These are phyloP conservation scores for Trochalopteron elliotii DNA, from an alignment of 2,113 vertebrate genomes.

Conservation along the genomic window DNA sequence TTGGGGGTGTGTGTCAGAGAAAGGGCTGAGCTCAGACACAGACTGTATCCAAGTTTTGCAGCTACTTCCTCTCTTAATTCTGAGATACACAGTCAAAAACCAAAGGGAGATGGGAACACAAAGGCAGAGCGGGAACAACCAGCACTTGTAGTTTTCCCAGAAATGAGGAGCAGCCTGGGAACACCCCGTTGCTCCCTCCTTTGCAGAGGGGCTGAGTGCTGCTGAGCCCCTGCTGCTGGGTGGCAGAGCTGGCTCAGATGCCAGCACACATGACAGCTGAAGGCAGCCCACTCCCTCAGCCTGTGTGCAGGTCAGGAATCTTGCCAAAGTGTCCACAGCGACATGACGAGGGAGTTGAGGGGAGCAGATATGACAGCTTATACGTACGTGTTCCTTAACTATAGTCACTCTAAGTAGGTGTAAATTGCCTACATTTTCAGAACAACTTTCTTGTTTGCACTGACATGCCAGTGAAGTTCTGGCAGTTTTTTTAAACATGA, in stretches of 20 bases:
- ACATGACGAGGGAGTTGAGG: not conserved
- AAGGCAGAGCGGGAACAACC: not conserved
- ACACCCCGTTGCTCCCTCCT: rapidly evolving
- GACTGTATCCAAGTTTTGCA: not conserved
- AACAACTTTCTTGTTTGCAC: constrained; percentile 39
- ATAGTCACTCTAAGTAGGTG: constrained; percentile 36
- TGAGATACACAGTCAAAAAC: not conserved
- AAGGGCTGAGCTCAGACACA: not conserved
- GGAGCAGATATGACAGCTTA: constrained; percentile 35
- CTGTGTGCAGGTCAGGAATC: not conserved
- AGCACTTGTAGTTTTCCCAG: not conserved
- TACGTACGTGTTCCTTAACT: not conserved
- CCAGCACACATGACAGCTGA: not conserved
- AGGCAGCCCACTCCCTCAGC: not conserved
- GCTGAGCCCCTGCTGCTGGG: not conserved
- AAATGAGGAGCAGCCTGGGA: not conserved
- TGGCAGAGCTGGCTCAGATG: not conserved
- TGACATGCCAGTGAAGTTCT: constrained; percentile 33
- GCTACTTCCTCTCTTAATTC: not conserved
- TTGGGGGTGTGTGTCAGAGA: not conserved
- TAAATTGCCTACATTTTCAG: constrained; percentile 50
- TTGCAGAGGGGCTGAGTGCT: too few relatives aligned
- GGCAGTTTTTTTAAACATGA: not conserved
- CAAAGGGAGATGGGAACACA: not conserved
- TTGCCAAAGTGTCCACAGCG: not conserved